Evolutionary conservation across 2,797 vertebrate species (phyloP).

Genomic region (Sphenopsis melanotis): DNA sequence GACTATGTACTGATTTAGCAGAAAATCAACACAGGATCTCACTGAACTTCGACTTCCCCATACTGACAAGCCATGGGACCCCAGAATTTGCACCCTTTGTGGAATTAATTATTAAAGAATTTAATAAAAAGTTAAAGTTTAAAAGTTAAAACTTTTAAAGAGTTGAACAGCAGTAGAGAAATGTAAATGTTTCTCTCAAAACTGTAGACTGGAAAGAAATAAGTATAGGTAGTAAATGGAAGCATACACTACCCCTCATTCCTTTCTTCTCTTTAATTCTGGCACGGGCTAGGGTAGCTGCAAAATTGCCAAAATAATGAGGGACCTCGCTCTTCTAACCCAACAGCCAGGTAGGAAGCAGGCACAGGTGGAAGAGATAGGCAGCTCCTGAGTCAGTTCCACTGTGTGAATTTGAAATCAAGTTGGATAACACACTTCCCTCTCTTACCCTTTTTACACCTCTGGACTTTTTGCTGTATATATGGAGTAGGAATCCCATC

Average conservation of each 20-base stretch:
- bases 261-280: background rate
- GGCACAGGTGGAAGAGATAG: background rate
- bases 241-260: background rate
- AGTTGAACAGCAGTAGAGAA: background rate
- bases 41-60: background rate
- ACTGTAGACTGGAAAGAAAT: background rate
- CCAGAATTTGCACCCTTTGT: background rate
- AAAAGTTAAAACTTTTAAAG: background rate
- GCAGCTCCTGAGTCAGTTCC: background rate
- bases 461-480: background rate
- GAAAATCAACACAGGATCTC: background rate
- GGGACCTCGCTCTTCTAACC: background rate
- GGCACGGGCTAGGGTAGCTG: fast-evolving
- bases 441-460: background rate
- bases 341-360: background rate
- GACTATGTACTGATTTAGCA: background rate
- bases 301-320: background rate
- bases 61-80: background rate
- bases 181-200: background rate
- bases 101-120: background rate
- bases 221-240: background rate
- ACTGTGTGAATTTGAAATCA: background rate
- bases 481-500: background rate
- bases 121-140: background rate
- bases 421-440: background rate